Percentiles rank a stretch among this genome's conserved stretches.
These are phyloP conservation scores for Martes martes DNA, from an alignment of 2,113 vertebrate species.

Conservation along the genomic window DNA sequence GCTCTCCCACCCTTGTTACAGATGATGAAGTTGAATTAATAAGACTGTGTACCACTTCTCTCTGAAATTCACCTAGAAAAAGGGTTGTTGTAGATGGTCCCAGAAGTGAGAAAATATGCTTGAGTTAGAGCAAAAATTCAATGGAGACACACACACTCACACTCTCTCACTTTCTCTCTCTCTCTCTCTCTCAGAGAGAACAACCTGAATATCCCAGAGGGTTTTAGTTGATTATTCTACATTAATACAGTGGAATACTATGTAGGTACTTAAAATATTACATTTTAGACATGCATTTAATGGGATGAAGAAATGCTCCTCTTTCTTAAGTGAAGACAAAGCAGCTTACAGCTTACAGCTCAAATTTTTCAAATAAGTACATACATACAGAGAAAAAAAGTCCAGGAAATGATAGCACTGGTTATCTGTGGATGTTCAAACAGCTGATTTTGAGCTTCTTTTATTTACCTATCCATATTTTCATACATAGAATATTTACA, in stretches of 20 bases:
- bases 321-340: not conserved
- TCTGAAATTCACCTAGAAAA: not conserved
- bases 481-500: too few species aligned
- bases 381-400: not conserved
- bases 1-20: not conserved
- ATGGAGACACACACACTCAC: not conserved
- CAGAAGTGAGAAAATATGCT: not conserved
- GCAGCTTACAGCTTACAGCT: not conserved
- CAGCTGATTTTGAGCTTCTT: not conserved
- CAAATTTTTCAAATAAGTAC: not conserved
- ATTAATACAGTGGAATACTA: not conserved
- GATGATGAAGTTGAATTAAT: not conserved
- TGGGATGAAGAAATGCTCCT: not conserved
- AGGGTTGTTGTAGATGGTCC: not conserved
- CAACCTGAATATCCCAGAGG: not conserved
- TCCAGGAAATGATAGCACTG: not conserved
- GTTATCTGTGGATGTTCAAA: not conserved
- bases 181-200: too few species aligned
- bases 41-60: not conserved
- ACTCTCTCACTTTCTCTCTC: too few species aligned
- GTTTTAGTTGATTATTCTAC: not conserved
- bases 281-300: not conserved
- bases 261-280: not conserved
- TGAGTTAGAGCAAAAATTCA: not conserved
- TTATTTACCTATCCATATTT: not conserved